A percentile compares a stretch with the other conserved stretches of the same genome.
Evolutionary conservation across 2,888 invertebrate genomes (phyloP).

Genomic region (Euspilapteryx auroguttella): DNA sequence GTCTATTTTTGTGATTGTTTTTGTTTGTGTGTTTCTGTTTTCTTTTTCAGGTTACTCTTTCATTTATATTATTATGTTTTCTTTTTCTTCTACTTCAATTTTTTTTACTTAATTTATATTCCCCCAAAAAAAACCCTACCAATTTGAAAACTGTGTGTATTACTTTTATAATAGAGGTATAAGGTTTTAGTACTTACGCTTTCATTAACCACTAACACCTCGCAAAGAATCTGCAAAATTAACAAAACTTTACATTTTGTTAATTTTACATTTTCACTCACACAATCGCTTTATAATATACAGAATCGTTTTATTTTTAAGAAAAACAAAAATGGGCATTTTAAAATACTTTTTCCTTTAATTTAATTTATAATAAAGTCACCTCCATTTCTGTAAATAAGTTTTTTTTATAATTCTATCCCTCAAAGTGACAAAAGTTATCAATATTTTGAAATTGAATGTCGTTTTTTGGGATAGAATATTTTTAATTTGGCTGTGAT

Average conservation of each 20-base stretch:
- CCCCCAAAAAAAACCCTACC: no score
- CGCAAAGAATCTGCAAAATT: no score
- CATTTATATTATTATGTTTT: not conserved
- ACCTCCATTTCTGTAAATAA: constrained; percentile 54
- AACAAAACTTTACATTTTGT: no score
- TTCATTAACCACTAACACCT: no score
- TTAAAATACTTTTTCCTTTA: constrained; percentile 20
- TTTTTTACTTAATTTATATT: constrained; percentile 1
- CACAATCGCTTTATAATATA: no score
- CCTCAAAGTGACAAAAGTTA: constrained; percentile 1
- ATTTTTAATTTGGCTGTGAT: no score
- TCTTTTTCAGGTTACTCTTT: constrained; percentile 6
- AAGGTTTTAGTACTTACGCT: no score
- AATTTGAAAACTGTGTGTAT: no score
- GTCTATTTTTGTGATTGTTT: constrained; percentile 25
- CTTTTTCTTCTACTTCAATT: not conserved
- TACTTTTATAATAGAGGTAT: no score
- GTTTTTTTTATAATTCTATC: constrained; percentile 1
- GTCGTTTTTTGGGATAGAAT: no score
- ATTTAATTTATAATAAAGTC: constrained; percentile 13
- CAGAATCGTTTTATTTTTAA: constrained; percentile 18
- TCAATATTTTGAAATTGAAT: no score
- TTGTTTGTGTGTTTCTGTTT: constrained; percentile 6
- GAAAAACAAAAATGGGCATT: constrained; percentile 49
- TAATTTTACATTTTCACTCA: no score